Evolutionary conservation across 2,113 vertebrate genomes (phyloP).

Genomic region (Boulengeromyrus knoepffleri): DNA sequence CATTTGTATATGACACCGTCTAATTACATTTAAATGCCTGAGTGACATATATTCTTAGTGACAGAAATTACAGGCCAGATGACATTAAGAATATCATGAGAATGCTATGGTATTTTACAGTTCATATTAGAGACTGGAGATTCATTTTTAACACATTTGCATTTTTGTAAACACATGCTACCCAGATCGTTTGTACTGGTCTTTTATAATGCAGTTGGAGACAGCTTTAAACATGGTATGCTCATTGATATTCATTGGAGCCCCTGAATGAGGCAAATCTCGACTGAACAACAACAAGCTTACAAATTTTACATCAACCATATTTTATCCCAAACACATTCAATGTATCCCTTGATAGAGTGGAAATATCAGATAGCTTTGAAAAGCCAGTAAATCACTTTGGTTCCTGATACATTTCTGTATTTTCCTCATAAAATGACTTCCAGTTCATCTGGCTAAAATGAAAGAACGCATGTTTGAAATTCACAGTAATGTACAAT

Average conservation of each 20-base stretch:
- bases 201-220: background rate
- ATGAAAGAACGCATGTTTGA: background rate
- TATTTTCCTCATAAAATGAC: background rate
- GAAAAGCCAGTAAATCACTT: constrained; percentile 2
- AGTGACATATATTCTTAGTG: background rate
- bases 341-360: background rate
- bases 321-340: constrained; percentile 10
- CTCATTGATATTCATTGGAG: constrained; percentile 15
- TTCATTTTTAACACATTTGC: background rate
- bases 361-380: background rate
- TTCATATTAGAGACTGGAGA: background rate
- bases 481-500: background rate
- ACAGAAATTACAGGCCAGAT: background rate
- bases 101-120: background rate
- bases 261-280: background rate
- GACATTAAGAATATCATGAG: background rate
- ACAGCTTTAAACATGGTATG: background rate
- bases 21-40: background rate
- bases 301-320: constrained; percentile 6
- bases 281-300: background rate
- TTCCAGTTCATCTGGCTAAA: constrained; percentile 2
- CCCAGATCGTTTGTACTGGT: background rate
- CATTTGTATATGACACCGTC: background rate
- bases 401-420: background rate
- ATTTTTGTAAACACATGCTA: constrained; percentile 16